Evolutionary conservation across 2,888 invertebrate species (phyloP).

Genomic region (Ophioninae sp.): DNA sequence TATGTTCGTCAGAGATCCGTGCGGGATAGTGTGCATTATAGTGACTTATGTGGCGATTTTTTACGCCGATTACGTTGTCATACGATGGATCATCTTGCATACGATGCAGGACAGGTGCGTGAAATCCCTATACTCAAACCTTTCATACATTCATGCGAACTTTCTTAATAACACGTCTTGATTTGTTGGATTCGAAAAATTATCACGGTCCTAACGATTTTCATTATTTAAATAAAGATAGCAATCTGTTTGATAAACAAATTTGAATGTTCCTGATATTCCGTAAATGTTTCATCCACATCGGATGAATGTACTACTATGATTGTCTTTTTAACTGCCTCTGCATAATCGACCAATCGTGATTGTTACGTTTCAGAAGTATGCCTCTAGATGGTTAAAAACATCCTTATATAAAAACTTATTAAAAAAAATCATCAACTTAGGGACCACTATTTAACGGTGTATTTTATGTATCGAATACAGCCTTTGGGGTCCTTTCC

Average conservation of each 20-base stretch:
- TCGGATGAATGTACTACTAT: no score
- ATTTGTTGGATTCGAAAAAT: no score
- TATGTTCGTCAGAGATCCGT: slow-evolving; percentile 91
- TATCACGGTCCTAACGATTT: no score
- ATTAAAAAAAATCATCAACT: background rate
- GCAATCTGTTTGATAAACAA: no score
- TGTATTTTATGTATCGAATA: slow-evolving; percentile 8
- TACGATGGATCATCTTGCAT: slow-evolving; percentile 91
- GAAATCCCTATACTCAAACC: background rate
- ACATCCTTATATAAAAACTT: background rate
- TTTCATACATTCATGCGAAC: background rate
- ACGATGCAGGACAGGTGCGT: slow-evolving; percentile 88
- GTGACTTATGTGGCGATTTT: slow-evolving; percentile 90
- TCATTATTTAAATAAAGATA: no score
- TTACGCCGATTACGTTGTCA: slow-evolving; percentile 94
- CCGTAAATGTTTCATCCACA: no score
- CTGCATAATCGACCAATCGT: no score
- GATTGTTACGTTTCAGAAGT: no score
- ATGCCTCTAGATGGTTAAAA: no score
- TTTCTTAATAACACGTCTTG: background rate
- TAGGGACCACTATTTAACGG: slow-evolving; percentile 18
- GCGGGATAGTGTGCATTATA: slow-evolving; percentile 91
- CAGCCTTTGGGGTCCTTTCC: slow-evolving; percentile 92
- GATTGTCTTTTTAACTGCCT: no score
- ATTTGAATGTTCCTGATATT: no score